These are phyloP conservation scores for Panthera leo DNA, from an alignment of 2,113 vertebrate species.

Conservation along the genomic window DNA sequence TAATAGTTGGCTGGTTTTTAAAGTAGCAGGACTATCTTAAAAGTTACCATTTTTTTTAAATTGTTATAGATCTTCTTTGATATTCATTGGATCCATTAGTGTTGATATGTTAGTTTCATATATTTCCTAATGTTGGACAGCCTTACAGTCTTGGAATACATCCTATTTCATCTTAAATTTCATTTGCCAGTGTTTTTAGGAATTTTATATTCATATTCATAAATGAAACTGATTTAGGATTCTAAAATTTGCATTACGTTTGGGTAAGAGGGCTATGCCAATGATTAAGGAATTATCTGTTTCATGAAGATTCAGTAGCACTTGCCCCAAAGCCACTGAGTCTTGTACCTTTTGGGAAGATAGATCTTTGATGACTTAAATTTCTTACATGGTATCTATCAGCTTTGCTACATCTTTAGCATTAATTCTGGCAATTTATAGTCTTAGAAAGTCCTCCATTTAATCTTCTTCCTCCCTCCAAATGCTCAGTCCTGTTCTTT, in stretches of 20 bases:
- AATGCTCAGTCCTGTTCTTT: background rate
- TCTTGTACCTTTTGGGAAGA: background rate
- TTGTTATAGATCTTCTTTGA: background rate
- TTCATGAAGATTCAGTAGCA: background rate
- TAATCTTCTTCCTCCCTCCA: background rate
- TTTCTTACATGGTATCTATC: background rate
- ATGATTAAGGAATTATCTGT: background rate
- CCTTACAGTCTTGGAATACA: background rate
- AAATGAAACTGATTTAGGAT: background rate
- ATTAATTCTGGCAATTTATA: background rate
- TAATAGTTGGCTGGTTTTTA: background rate
- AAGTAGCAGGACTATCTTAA: background rate
- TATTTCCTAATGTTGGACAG: background rate
- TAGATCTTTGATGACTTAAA: background rate
- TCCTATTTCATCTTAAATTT: background rate
- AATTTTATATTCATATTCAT: background rate
- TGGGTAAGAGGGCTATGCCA: background rate
- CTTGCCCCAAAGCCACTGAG: background rate
- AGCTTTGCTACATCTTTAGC: background rate
- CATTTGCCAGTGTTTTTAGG: background rate
- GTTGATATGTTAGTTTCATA: background rate
- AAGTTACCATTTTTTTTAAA: background rate
- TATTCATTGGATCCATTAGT: background rate
- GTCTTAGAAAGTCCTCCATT: background rate
- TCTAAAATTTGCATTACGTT: background rate